These are phyloP conservation scores for Beroe ovata DNA, from an alignment of 37 sponge, comb jelly and placozoan species.

Conservation along the genomic window DNA sequence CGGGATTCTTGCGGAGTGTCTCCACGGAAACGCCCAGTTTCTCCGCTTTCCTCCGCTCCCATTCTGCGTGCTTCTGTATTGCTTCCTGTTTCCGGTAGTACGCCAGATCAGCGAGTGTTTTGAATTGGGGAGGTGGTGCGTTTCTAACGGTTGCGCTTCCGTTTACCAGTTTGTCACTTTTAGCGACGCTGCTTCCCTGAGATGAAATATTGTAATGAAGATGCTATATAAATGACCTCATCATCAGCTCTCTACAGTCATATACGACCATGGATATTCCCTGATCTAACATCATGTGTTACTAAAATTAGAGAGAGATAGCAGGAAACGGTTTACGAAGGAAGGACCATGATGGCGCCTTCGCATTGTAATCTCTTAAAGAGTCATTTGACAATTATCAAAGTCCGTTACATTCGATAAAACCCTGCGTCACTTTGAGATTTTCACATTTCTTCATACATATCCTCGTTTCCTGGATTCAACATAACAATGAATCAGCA, in stretches of 20 bases:
- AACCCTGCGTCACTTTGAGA: not conserved
- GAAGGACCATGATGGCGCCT: no score
- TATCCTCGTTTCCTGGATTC: no score
- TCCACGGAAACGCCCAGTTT: constrained; percentile 27
- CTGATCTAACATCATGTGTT: no score
- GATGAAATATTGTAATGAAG: no score
- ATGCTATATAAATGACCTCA: no score
- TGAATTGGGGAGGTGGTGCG: constrained; percentile 58
- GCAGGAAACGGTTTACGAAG: not conserved
- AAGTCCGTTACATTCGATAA: not conserved
- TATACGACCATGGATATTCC: no score
- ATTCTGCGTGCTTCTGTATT: constrained; percentile 21
- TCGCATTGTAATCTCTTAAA: not conserved
- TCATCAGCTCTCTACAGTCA: no score
- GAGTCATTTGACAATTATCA: not conserved
- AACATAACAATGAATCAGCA: no score
- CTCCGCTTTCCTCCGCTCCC: constrained; percentile 30
- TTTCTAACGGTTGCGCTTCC: not conserved
- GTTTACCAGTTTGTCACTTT: not conserved
- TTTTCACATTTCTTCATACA: no score
- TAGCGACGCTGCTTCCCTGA: constrained; percentile 36
- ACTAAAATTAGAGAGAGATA: no score
- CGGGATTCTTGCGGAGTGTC: not conserved
- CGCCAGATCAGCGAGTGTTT: constrained; percentile 16
- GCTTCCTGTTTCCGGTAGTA: constrained; percentile 21